Evolutionary conservation across 2,113 vertebrate genomes (phyloP).

Genomic region (Nibea coibor): DNA sequence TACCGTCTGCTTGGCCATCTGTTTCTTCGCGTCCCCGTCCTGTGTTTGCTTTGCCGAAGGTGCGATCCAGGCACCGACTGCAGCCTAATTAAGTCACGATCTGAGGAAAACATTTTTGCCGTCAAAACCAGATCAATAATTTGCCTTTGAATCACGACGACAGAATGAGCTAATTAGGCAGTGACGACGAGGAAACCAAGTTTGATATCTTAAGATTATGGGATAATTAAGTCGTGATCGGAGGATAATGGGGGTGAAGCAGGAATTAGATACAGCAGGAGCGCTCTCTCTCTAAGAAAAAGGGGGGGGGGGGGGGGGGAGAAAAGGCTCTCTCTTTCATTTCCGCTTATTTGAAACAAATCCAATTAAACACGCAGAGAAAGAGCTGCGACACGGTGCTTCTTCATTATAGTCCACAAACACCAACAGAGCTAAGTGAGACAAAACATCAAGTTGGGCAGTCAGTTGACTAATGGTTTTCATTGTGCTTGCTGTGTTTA

Average conservation of each 20-base stretch:
- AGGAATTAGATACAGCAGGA: not conserved
- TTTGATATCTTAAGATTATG: not conserved
- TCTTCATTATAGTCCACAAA: conserved; percentile 25
- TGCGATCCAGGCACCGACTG: not conserved
- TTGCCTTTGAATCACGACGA: not conserved
- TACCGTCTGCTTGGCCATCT: conserved; percentile 33
- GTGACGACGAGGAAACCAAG: not conserved
- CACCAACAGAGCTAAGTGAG: conserved; percentile 28
- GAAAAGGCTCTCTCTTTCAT: accelerated
- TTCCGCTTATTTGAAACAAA: conserved; percentile 1
- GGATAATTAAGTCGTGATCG: not conserved
- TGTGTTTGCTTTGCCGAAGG: conserved; percentile 3
- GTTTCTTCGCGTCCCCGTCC: not conserved
- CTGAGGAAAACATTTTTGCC: not conserved
- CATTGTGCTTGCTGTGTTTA: conserved; percentile 27
- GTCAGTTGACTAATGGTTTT: conserved; percentile 1
- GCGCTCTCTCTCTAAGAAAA: not conserved
- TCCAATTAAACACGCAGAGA: not conserved
- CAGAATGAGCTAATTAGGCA: not conserved
- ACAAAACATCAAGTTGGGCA: not conserved
- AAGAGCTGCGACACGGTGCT: not conserved
- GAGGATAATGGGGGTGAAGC: not conserved
- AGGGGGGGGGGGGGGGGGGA: too few species aligned
- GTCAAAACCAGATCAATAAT: not conserved
- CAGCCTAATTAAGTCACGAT: not conserved